Conservation (phyloP, 92 coral and sea anemone genomes). For the Virgularia gustaviana region DNA sequence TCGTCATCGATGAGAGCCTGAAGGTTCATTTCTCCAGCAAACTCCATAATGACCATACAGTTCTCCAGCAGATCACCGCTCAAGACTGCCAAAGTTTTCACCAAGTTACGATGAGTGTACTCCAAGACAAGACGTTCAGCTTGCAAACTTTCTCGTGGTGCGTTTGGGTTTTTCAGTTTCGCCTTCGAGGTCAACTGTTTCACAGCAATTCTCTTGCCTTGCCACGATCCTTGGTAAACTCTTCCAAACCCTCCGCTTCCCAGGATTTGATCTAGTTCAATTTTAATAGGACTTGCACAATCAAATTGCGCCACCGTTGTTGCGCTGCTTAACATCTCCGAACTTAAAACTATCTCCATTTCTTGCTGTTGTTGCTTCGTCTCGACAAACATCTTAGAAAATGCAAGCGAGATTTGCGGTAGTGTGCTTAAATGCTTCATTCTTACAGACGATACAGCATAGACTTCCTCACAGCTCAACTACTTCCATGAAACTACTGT, state of each 20-base stretch:
- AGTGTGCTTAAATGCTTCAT: constrained; percentile 18
- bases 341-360: not conserved
- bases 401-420: not conserved
- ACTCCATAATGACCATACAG: constrained; percentile 84
- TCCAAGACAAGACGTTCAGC: constrained; percentile 84
- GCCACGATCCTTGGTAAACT: constrained; percentile 75
- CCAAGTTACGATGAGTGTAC: constrained; percentile 82
- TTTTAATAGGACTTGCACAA: constrained; percentile 8
- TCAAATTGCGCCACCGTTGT: not conserved
- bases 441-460: no score
- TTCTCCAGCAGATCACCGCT: constrained; percentile 61
- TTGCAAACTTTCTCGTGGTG: constrained; percentile 87
- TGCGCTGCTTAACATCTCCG: not conserved
- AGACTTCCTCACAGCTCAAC: constrained; percentile 3
- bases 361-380: constrained; percentile 4
- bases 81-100: constrained; percentile 73
- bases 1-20: constrained; percentile 80
- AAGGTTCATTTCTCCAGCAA: constrained; percentile 80
- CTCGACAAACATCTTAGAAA: constrained; percentile 10
- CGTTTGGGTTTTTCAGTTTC: constrained; percentile 69
- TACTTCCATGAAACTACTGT: not conserved
- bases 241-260: constrained; percentile 98
- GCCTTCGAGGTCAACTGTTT: constrained; percentile 81
- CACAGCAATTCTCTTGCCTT: constrained; percentile 78
- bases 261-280: constrained; percentile 60